Evolutionary conservation across 2,888 invertebrate genomes (phyloP), one percentile per base, ranked within the genome.

Genomic region (Chironomus tentans): DNA sequence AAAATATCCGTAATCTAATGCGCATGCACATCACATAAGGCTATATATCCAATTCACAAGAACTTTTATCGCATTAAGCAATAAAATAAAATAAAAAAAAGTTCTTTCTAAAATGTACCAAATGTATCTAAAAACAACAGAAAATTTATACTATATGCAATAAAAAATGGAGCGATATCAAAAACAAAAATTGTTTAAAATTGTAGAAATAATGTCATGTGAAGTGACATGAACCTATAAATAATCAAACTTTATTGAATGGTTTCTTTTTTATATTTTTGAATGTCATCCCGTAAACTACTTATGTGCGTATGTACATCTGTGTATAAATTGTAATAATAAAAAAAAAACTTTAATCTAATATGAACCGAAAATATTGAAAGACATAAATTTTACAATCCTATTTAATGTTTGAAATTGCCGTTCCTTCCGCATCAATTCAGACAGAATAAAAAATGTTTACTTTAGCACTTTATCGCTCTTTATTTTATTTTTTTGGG

Each of bases 201-300:
- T 5, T 15, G 7, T 68, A 38, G n/a, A 46, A 38, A 46, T 28
- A 73, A 22, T 62, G 72, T 73, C 62, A 73, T 46, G 56, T 62
- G 72, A 56, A 62, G 46, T 73, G 72, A 73, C 72, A 56, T 62
- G 72, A 61, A 62, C 61, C 56, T 15, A 73, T 73, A 73, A 73
- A 73, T 73, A 62, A 73, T 73, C 72, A 62, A 62, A 73, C 62
- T 73, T 73, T 73, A 73, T 73, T 68, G 65, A 65, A 65, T 24
- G 24, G 21, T 21, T 65, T 21, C 7, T 18, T 15, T 15, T 56
- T 56, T n/a, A 56, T 15, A 2, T 56, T 38, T 38, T 38, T 38
- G 38, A 38, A 38, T 38, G 38, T 38, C 38, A 7, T 56, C 56
- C 18, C 56, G 56, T 56, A 50, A 56, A n/a, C 4, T 56, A 18